Evolutionary conservation across 2,113 vertebrate genomes (phyloP), one percentile per base, ranked within the genome.

Genomic region (Ariopsis seemanni): DNA sequence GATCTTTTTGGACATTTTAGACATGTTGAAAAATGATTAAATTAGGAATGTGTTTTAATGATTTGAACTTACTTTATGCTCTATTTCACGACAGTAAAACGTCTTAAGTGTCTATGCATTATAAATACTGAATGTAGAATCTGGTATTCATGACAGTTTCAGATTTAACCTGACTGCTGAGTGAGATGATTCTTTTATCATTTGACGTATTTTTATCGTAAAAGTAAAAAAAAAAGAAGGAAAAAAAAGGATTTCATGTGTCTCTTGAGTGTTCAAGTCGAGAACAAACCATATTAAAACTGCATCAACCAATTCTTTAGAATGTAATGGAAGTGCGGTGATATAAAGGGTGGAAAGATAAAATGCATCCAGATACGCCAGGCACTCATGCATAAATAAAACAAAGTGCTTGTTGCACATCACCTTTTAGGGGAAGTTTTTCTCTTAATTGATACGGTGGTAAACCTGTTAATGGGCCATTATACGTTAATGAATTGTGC

Each of bases 401-500:
- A 72, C 30, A 74, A 79, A 85, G 88, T 63, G 80, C 62, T 84
- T 42, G 65, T 27, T 83, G 50, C 84, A 85, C 75, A 83, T 48
- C 63, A 79, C 78, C 85, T 63, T 63, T 87, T 88, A 79, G 63
- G 84, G 27, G 72, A 87, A 65, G 72, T 83, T n/a, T 81, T 62
- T 8, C 52, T 18, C 67, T 89, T 91, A 85, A 90, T 89, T 78
- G 71, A 89, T 86, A 65, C 60, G 71, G 74, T 75, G 83, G 78
- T 87, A 89, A 90, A 92, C 60, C 60, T 78, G 88, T 87, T 88
- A 89, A 83, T 80, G 84, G 85, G 87, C 87, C 75, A 88, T 89
- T 92, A 88, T 89, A 60, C 78, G 78, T 11, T 91, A 88, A 89
- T 91, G 75, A 90, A 90, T 90, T 79, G 86, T 57, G 82, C 34